Evolutionary conservation across 2,113 vertebrate species (phyloP).

Genomic region (Hippocampus barbouri): DNA sequence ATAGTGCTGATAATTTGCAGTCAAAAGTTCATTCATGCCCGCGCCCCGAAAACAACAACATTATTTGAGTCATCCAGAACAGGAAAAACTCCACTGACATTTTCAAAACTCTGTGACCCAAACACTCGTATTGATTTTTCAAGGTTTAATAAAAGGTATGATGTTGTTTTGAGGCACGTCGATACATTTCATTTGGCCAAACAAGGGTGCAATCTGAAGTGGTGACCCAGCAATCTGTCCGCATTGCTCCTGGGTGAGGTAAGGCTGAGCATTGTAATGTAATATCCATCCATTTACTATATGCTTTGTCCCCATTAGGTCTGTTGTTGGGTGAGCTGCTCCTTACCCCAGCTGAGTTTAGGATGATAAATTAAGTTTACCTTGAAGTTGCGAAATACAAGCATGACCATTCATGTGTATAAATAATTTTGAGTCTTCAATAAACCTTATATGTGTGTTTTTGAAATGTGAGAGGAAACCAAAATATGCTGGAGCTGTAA

Average conservation of each 20-base stretch:
- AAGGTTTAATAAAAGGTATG: not conserved
- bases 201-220: not conserved
- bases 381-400: not conserved
- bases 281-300: not conserved
- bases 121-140: not conserved
- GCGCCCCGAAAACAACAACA: not conserved
- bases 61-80: not conserved
- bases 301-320: not conserved
- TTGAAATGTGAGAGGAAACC: not conserved
- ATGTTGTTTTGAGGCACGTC: not conserved
- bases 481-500: not conserved
- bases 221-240: not conserved
- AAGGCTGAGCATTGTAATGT: not conserved
- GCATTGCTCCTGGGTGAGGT: not conserved
- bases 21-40: not conserved
- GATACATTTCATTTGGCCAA: not conserved
- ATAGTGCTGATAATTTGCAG: not conserved
- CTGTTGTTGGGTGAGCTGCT: not conserved
- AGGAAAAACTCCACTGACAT: not conserved
- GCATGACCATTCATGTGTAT: not conserved
- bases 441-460: not conserved
- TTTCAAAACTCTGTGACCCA: not conserved
- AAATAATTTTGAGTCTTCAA: not conserved
- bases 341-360: no score
- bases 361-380: no score